These are phyloP conservation scores for Streptopelia turtur DNA, from an alignment of 2,797 vertebrate genomes.

Conservation along the genomic window DNA sequence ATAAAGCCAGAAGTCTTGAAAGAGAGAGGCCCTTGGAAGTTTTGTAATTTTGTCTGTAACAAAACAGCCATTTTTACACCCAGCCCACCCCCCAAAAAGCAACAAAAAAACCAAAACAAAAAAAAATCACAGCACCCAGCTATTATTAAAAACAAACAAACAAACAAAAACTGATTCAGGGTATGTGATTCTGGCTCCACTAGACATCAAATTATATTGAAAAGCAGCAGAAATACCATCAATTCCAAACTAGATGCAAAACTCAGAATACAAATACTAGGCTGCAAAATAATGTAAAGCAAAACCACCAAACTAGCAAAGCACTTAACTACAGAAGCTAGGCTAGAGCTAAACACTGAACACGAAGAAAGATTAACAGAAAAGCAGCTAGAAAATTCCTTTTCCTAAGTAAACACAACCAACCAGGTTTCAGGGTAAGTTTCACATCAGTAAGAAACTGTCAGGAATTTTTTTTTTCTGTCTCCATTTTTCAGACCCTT, in stretches of 20 bases:
- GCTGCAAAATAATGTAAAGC: not conserved
- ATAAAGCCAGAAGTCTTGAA: not conserved
- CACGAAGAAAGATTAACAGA: not conserved
- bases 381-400: not conserved
- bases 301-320: not conserved
- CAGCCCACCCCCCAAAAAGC: too few species aligned
- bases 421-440: not conserved
- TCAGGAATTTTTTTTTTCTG: not conserved
- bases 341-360: not conserved
- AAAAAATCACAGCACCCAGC: not conserved
- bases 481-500: not conserved
- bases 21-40: not conserved
- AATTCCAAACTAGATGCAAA: not conserved
- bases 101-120: not conserved
- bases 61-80: not conserved
- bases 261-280: not conserved
- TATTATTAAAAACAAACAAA: not conserved
- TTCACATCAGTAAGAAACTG: constrained; percentile 2
- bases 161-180: not conserved
- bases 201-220: not conserved
- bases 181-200: not conserved
- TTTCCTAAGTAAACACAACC: not conserved
- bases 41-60: not conserved
- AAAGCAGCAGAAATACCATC: not conserved
- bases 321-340: not conserved